These are phyloP conservation scores for Erpobdella octoculata DNA, from an alignment of 2,888 invertebrate species.

Conservation along the genomic window DNA sequence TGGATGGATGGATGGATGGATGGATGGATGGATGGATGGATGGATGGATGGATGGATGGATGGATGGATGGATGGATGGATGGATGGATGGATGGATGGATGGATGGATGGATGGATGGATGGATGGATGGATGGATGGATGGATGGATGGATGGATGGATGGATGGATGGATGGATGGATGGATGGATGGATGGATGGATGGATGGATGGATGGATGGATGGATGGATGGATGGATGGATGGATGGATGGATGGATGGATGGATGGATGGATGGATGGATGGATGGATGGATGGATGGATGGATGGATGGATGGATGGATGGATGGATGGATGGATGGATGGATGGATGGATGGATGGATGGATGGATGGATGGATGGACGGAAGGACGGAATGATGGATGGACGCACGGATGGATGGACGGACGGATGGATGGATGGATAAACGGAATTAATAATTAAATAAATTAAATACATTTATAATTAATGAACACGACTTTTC, in stretches of 20 bases:
- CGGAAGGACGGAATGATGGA: too few relatives aligned
- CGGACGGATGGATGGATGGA: too few relatives aligned
- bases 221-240: constrained; percentile 28
- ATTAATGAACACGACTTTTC: too few relatives aligned
- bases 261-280: constrained; percentile 2
- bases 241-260: background rate
- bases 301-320: constrained; percentile 1
- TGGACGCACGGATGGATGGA: too few relatives aligned
- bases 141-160: constrained; percentile 31
- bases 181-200: constrained; percentile 32
- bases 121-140: constrained; percentile 30
- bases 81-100: constrained; percentile 25
- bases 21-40: too few relatives aligned
- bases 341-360: background rate
- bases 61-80: constrained; percentile 12
- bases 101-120: constrained; percentile 31
- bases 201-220: constrained; percentile 30
- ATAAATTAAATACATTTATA: too few relatives aligned
- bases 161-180: constrained; percentile 31
- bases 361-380: too few relatives aligned
- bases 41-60: too few relatives aligned
- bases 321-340: background rate
- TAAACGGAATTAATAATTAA: too few relatives aligned
- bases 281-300: constrained; percentile 1
- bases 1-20: too few relatives aligned